Evolutionary conservation across 2,797 vertebrate species (phyloP), one percentile per base, ranked within the genome.

Genomic region (Nasua narica): DNA sequence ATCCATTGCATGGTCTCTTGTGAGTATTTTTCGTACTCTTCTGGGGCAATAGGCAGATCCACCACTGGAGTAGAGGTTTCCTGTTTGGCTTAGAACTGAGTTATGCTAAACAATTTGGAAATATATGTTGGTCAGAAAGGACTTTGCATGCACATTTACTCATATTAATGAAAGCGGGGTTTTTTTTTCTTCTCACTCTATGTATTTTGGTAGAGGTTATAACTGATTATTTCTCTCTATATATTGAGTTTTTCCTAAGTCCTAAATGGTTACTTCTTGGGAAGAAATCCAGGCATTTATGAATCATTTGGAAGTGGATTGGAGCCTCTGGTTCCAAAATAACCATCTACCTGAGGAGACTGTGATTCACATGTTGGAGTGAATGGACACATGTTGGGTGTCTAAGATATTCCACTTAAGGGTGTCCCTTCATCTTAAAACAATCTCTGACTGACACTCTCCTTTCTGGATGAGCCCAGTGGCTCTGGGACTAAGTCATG

Each of bases 351-450:
- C 96, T 96, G 96, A 88, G 90, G 87, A 90, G 48, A 76, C 77
- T 60, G 87, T 98, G 98, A 98, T 94, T 98, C 98, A 98, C 87
- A 96, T 94, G 18, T 1, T n/a, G 94, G 96, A 90, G 23, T n/a
- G n/a, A n/a, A n/a, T n/a, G n/a, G n/a, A n/a, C n/a, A n/a, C n/a
- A n/a, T n/a, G n/a, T n/a, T n/a, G n/a, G 95, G 97, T 35, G 9
- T 98, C 98, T 97, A 97, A 97, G 93, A 88, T 91, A 92, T 78
- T 95, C 81, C 40, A 8, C 96, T 97, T 74, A 78, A 97, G 96
- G 98, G 74, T 46, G 70, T 98, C 83, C 97, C 95, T 95, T 98
- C 91, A 94, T 97, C 94, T 97, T 98, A 97, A 96, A 62, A 60
- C 43, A 48, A 37, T 32, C 48, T 92, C 77, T 91, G 72, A 81